phyloP scores from a whole-genome alignment of 2,888 invertebrate species.

The Cepaea hortensis region DNA sequence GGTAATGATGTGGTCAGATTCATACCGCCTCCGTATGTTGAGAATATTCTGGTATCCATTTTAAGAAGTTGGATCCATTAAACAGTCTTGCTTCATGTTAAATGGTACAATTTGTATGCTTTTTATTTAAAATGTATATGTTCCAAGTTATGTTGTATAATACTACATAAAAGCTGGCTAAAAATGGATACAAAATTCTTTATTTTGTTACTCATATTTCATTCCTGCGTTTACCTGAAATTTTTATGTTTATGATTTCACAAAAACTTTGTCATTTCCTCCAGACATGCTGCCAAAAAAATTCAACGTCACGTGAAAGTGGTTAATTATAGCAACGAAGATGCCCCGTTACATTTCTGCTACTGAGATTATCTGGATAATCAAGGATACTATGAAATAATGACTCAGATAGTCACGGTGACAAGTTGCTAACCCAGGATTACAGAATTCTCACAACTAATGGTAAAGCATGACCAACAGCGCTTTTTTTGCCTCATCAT shows the following conservation, averaged over 20 bases:
- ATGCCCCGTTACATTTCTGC: conserved; percentile 64
- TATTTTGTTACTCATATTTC: neutral
- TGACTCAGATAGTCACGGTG: no score
- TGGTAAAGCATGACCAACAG: no score
- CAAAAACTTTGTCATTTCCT: neutral
- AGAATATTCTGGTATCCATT: no score
- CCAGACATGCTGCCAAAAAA: conserved; percentile 69
- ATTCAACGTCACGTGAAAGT: conserved; percentile 64
- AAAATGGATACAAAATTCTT: neutral
- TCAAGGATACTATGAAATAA: no score
- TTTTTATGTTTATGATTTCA: neutral
- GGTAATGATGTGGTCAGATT: no score
- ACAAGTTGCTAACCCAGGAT: no score
- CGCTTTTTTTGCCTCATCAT: no score
- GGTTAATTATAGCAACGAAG: conserved; percentile 68
- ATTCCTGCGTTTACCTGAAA: no score
- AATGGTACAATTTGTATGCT: neutral
- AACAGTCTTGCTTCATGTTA: neutral
- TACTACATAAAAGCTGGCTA: neutral
- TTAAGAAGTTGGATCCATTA: no score
- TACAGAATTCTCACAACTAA: no score
- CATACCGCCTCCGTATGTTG: no score
- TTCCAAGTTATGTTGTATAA: neutral
- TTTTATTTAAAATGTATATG: neutral
- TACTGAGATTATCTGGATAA: conserved; percentile 49